Base-by-base conservation (phyloP, 92 coral and sea anemone genomes). In the Epizoanthus scotinus region DNA sequence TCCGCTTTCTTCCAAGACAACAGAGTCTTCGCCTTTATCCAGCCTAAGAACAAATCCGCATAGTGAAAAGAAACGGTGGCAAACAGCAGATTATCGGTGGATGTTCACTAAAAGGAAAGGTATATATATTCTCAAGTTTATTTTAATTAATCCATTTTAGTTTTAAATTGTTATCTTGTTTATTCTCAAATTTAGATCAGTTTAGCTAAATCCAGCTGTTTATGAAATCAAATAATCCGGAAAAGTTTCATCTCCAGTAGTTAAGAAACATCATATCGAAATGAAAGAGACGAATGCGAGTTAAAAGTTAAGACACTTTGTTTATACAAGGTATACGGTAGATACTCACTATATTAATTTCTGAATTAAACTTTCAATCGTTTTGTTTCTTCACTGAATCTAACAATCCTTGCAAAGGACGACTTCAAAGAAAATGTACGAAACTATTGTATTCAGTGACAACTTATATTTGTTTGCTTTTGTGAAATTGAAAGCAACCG, bases 11-110 rank as follows among this genome's bases (percentile, higher is more conserved):
- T n/a, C 81, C 50, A 75, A 60, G 54, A 59, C 81, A 75, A 75
- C 81, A 21, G 54, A 58, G 52, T 75, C 22, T 66, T 68, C 57
- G 8, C 57, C 81, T 31, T 18, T 68, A 50, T 78, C 81, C 38
- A 80, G 57, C 7, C 73, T 71, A 59, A 78, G 83, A 50, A 70
- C 77, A 31, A 67, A 62, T 49, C 57, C 73, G 44, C 87, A 84
- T 6, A 49, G 86, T 14, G 99, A 96, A 81, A 96, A 96, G 89
- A 96, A 96, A 64, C 89, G 99, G 10, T 93, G 98, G 98, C 97
- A 96, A 44, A 96, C 99, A 17, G 99, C 99, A 0, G 95, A 96
- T 67, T 96, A 82, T 74, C 98, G 99, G 5, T 96, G 99, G 99
- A 96, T 96, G 98, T 96, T 93, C 65, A 96, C 97, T 26, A 96